Conservation (phyloP, 2,113 vertebrate genomes). For the Isurus oxyrinchus region DNA sequence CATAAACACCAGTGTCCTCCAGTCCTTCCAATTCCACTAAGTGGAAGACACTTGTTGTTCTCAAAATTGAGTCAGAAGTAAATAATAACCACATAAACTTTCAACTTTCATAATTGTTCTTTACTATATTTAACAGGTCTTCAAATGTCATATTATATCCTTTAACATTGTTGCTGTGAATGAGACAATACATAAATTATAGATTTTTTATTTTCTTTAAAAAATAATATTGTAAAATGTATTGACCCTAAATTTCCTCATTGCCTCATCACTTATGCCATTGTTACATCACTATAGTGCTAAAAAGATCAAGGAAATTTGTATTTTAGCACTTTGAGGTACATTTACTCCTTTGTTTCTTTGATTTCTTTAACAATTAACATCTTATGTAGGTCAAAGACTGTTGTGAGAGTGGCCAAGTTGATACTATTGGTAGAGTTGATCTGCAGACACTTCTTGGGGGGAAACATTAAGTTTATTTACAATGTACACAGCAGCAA, state of each 20-base stretch:
- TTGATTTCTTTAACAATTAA: not conserved
- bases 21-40: not conserved
- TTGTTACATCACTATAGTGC: not conserved
- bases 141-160: not conserved
- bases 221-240: not conserved
- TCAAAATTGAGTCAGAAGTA: not conserved
- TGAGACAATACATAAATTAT: not conserved
- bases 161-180: not conserved
- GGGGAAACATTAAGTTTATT: too few relatives aligned
- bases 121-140: not conserved
- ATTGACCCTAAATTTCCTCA: not conserved
- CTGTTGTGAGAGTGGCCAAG: too few relatives aligned
- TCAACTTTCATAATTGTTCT: not conserved
- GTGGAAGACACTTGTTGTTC: not conserved
- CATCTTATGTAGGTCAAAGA: not conserved
- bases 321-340: not conserved
- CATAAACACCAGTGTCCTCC: not conserved
- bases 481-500: too few relatives aligned
- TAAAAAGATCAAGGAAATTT: not conserved
- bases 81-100: not conserved
- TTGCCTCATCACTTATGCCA: not conserved
- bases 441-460: too few relatives aligned
- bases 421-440: too few relatives aligned
- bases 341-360: not conserved
- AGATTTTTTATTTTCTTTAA: not conserved